These are phyloP conservation scores for Panagrolaimus sp. DNA, from an alignment of 1,140 invertebrate species.

Conservation along the genomic window DNA sequence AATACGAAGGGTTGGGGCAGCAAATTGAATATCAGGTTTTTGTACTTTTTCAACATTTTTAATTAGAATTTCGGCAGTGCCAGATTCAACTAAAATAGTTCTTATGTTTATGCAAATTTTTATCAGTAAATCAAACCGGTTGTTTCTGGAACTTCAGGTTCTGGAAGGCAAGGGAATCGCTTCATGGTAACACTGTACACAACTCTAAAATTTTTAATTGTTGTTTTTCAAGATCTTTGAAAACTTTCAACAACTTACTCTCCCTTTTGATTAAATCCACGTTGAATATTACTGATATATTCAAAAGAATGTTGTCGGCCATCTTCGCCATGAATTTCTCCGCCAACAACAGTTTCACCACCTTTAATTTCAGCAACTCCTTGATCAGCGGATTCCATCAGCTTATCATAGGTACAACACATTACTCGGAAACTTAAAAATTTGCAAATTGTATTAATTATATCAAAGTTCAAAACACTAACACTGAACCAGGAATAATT, in stretches of 20 bases:
- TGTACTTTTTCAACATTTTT: constrained; percentile 36
- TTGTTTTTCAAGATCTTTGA: background rate
- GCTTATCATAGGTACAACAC: constrained; percentile 45
- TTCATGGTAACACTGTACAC: constrained; percentile 33
- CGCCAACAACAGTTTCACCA: constrained; percentile 50
- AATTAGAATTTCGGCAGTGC: constrained; percentile 24
- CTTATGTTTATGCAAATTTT: background rate
- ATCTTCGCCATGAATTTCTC: constrained; percentile 40
- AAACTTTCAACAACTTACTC: constrained; percentile 2
- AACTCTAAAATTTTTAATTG: constrained; percentile 23
- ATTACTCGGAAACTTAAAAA: constrained; percentile 22
- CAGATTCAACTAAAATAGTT: constrained; percentile 25
- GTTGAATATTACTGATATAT: constrained; percentile 42
- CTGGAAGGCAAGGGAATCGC: constrained; percentile 27
- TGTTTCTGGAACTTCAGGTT: constrained; percentile 20
- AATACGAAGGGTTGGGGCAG: background rate
- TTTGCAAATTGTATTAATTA: constrained; percentile 18
- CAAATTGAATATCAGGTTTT: background rate
- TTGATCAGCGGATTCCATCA: constrained; percentile 30
- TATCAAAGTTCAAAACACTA: constrained; percentile 19
- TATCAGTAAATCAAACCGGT: background rate
- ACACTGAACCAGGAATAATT: constrained; percentile 8
- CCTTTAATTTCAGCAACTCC: constrained; percentile 38
- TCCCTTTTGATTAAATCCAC: constrained; percentile 35
- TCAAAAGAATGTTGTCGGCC: constrained; percentile 48